A percentile compares a stretch with the other conserved stretches of the same genome.
Evolutionary conservation across 2,888 invertebrate species (phyloP).

Genomic region (Chymomyza fuscimana): DNA sequence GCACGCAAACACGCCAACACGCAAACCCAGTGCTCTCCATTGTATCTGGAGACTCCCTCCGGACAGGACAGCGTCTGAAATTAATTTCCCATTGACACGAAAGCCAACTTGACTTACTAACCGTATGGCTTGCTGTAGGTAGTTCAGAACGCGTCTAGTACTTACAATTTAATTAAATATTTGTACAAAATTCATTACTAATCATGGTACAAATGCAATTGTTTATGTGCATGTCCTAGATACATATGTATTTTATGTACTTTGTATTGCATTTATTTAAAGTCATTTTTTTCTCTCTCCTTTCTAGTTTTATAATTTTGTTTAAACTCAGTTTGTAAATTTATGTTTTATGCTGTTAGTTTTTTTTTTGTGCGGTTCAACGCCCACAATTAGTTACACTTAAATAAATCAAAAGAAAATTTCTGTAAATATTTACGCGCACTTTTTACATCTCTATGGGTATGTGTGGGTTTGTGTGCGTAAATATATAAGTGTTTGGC

Average conservation of each 20-base stretch:
- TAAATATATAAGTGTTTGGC: background rate
- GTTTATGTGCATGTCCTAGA: background rate
- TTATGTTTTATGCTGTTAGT: slow-evolving; percentile 4
- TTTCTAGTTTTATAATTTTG: background rate
- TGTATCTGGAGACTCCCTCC: slow-evolving; percentile 8
- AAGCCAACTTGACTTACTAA: slow-evolving; percentile 14
- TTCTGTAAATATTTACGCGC: slow-evolving; percentile 58
- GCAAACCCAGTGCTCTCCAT: slow-evolving; percentile 17
- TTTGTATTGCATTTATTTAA: background rate
- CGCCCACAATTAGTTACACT: slow-evolving; percentile 74
- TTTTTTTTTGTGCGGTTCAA: slow-evolving; percentile 60
- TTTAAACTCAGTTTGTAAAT: background rate
- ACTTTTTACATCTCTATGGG: slow-evolving; percentile 5
- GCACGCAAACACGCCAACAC: slow-evolving; percentile 55
- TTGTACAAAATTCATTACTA: background rate
- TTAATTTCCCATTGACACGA: slow-evolving; percentile 68
- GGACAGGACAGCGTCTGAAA: slow-evolving; percentile 33
- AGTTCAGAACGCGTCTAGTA: background rate
- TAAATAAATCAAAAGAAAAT: slow-evolving; percentile 71
- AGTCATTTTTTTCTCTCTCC: slow-evolving; percentile 4
- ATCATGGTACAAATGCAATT: background rate
- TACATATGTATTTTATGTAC: background rate
- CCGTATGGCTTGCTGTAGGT: background rate
- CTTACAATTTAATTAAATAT: background rate
- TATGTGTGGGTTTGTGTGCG: background rate